Base-by-base conservation (phyloP, 2,797 vertebrate species). In the Esox lucius region DNA sequence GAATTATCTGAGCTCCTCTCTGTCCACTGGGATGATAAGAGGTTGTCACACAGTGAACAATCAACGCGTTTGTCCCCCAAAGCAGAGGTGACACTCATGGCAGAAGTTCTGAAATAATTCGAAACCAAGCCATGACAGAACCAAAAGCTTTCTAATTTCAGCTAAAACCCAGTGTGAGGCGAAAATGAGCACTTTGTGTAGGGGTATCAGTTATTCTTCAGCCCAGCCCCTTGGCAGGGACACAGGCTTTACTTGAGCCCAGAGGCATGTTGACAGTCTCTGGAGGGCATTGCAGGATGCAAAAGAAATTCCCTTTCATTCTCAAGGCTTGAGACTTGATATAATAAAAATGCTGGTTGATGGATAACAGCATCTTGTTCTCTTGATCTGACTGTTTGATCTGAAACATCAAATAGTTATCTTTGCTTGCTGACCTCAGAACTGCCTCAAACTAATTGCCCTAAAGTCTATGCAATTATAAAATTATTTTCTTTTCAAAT, bases 71-170 rank as follows among this genome's bases (percentile, higher is more conserved):
- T 46, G 48, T 67, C 48, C 59, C 77, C 76, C 74, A 42, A 75
- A 76, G 84, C 78, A 76, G 73, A 78, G 75, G 81, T 51, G 68
- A 53, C 76, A 77, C 77, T 76, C 65, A 48, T 83, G 66, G 68
- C 75, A 35, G 79, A 73, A 80, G 82, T 81, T 87, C 73, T 78
- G 78, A 90, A 73, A 72, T 80, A 90, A 85, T 84, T 87, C 53
- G 74, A 83, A 83, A 86, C 86, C 79, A 85, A 72, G 70, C 69
- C 69, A 74, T 74, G 76, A 84, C 81, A 79, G 74, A 74, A 80
- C 79, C 82, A 82, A 65, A 33, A 75, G 59, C 61, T 73, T 74
- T 86, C 62, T 70, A 48, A 64, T 65, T 59, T 59, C 67, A 75
- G 66, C 42, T 69, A 51, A 62, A 67, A 68, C 48, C 22, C 28